phyloP scores from a whole-genome alignment of 2,113 vertebrate species.

The Steatornis caripensis region DNA sequence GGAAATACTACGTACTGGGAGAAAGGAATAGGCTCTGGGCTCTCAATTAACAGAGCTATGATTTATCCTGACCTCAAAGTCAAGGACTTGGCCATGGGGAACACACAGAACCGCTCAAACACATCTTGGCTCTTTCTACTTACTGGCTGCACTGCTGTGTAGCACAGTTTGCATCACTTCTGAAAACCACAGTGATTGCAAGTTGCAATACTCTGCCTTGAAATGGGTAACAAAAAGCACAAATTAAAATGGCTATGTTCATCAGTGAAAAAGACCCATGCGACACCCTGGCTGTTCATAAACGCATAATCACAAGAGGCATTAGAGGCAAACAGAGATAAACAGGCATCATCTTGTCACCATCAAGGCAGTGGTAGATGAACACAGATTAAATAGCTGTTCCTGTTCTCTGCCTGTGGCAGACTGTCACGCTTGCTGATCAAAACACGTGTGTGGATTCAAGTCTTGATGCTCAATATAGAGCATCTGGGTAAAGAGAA shows the following conservation, averaged over 20 bases:
- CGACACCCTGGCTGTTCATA: not conserved
- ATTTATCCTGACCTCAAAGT: not conserved
- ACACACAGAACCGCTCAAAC: not conserved
- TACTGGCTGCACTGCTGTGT: rapidly evolving
- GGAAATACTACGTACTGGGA: not conserved
- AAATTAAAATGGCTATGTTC: not conserved
- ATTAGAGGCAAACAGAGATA: not conserved
- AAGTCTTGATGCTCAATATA: not conserved
- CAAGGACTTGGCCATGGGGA: not conserved
- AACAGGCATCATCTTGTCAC: not conserved
- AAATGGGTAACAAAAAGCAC: not conserved
- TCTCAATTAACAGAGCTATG: not conserved
- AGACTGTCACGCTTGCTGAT: not conserved
- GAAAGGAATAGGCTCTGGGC: not conserved
- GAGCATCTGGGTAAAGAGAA: not conserved
- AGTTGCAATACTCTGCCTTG: not conserved
- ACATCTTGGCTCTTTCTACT: not conserved
- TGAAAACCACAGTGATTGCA: rapidly evolving
- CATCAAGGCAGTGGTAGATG: not conserved
- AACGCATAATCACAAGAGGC: not conserved
- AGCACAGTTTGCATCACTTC: rapidly evolving
- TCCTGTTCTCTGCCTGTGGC: not conserved
- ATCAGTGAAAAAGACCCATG: rapidly evolving
- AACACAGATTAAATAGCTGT: not conserved
- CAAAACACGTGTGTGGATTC: not conserved